phyloP scores from a whole-genome alignment of 2,888 invertebrate species.

The Pecten maximus region DNA sequence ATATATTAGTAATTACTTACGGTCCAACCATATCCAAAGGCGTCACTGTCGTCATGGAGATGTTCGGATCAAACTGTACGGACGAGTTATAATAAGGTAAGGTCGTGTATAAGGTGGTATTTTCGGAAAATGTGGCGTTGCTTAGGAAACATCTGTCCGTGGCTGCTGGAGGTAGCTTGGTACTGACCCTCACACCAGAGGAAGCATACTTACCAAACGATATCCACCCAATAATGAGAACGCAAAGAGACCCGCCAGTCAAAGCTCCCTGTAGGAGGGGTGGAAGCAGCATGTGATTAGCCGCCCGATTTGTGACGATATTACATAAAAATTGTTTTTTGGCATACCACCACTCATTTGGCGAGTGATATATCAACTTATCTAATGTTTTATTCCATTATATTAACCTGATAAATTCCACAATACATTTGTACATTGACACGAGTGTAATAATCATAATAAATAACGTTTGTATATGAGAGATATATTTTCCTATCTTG shows the following conservation, averaged over 20 bases:
- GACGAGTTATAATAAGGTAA: background rate
- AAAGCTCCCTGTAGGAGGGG: conserved; percentile 57
- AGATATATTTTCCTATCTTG: too few relatives aligned
- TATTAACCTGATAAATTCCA: too few relatives aligned
- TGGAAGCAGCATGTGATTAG: background rate
- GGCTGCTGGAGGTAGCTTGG: conserved; percentile 59
- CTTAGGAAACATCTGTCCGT: conserved; percentile 33
- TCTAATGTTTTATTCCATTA: too few relatives aligned
- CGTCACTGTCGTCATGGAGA: background rate
- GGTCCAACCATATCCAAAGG: background rate
- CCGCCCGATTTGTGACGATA: too few relatives aligned
- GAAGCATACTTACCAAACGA: conserved; percentile 59
- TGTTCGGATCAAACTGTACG: background rate
- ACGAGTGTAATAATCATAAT: too few relatives aligned
- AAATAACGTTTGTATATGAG: too few relatives aligned
- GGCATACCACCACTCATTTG: too few relatives aligned
- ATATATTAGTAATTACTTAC: background rate
- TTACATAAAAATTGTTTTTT: too few relatives aligned
- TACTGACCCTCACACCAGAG: conserved; percentile 55
- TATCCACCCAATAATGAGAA: conserved; percentile 52
- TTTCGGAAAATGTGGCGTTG: background rate
- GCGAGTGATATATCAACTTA: too few relatives aligned
- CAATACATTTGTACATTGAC: too few relatives aligned
- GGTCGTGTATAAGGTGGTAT: background rate
- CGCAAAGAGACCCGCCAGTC: conserved; percentile 52